A percentile compares a stretch with the other conserved stretches of the same genome.
phyloP scores from a whole-genome alignment of 2,113 vertebrate species.

The Ptilorrhoa leucosticta region DNA sequence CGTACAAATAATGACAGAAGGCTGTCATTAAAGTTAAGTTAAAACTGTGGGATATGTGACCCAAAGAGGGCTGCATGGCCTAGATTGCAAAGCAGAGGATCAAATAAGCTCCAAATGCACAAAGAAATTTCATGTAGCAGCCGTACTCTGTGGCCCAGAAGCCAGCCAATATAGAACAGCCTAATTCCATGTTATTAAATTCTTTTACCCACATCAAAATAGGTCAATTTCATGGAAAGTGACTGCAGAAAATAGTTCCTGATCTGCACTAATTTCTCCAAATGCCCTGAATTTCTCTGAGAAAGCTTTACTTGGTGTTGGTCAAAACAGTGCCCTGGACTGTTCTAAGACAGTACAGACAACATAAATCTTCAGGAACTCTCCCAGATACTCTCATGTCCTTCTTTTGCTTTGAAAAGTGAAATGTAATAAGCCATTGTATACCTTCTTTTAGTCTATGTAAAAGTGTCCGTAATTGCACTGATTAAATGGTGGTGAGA shows the following conservation, averaged over 20 bases:
- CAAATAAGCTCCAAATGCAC: neutral
- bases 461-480: neutral
- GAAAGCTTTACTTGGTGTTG: neutral
- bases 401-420: neutral
- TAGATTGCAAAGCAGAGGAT: neutral
- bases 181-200: slow-evolving; percentile 23
- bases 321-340: neutral
- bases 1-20: neutral
- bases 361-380: neutral
- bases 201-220: neutral
- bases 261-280: neutral
- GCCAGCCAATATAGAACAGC: neutral
- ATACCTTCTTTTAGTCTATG: neutral
- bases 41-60: neutral
- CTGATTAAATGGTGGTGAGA: neutral
- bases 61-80: neutral
- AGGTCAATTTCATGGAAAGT: neutral
- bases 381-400: neutral
- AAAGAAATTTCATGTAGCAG: neutral
- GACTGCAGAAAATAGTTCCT: neutral
- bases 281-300: neutral
- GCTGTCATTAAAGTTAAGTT: too few relatives aligned
- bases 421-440: neutral
- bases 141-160: neutral
- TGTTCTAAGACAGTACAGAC: neutral